Percentiles rank a stretch among this genome's conserved stretches.
Conservation (phyloP, 2,113 vertebrate species). For the Onychostruthus taczanowskii region DNA sequence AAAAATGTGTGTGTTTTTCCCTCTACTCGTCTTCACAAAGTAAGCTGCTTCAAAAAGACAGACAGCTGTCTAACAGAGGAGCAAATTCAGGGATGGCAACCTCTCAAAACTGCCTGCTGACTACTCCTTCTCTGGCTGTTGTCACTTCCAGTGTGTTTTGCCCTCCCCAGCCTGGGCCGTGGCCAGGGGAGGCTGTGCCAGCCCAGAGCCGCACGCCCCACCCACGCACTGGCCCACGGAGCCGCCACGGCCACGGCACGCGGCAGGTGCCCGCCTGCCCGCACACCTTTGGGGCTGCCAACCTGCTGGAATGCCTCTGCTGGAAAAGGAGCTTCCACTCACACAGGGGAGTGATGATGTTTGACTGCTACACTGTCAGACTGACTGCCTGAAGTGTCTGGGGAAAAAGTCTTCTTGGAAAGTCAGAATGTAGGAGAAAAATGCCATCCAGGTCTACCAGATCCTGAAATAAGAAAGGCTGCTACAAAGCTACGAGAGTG, state of each 20-base stretch:
- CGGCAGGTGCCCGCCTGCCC: background rate
- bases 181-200: conserved; percentile 58
- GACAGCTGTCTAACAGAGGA: conserved; percentile 48
- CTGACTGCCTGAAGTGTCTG: background rate
- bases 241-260: background rate
- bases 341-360: conserved; percentile 42
- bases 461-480: background rate
- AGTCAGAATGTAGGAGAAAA: background rate
- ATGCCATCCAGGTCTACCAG: background rate
- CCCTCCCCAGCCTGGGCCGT: conserved; percentile 63
- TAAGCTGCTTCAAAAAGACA: conserved; percentile 14
- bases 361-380: background rate
- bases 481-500: background rate
- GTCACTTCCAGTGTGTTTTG: conserved; percentile 56
- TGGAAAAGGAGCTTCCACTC: conserved; percentile 63
- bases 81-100: conserved; percentile 19
- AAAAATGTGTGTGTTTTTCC: background rate
- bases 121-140: conserved; percentile 36
- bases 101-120: conserved; percentile 53
- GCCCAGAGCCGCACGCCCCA: conserved; percentile 66
- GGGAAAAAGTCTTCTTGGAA: background rate
- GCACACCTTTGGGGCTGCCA: conserved; percentile 56
- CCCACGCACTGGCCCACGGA: background rate
- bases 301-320: conserved; percentile 62
- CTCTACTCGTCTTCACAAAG: background rate